Percentiles rank a stretch among this genome's conserved stretches.
Conservation (phyloP, 2,113 vertebrate genomes). For the Sigmodon hispidus region DNA sequence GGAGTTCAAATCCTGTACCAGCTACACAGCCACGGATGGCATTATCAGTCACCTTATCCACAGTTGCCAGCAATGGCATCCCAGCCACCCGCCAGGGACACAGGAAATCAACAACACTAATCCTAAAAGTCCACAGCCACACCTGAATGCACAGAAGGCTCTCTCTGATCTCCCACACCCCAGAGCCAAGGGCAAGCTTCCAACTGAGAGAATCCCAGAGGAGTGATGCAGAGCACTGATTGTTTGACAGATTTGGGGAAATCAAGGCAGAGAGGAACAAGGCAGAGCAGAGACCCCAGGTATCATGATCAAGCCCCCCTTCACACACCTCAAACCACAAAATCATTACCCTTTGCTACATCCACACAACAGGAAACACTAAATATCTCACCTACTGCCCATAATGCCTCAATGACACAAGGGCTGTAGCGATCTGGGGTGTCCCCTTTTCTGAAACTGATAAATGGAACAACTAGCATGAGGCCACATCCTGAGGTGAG, state of each 20-base stretch:
- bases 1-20: not conserved
- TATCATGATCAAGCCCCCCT: fast-evolving
- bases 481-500: not conserved
- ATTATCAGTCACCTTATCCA: not conserved
- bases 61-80: no score
- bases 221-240: not conserved
- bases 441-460: not conserved
- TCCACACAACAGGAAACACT: not conserved
- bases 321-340: not conserved
- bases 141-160: not conserved
- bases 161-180: not conserved
- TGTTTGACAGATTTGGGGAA: not conserved
- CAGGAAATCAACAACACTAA: not conserved
- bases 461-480: not conserved
- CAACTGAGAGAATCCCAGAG: not conserved
- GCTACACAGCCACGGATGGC: not conserved
- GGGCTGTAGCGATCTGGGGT: fast-evolving
- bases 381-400: not conserved
- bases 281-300: not conserved
- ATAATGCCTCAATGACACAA: fast-evolving
- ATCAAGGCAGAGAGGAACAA: not conserved
- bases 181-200: not conserved
- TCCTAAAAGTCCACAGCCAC: not conserved
- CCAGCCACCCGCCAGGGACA: not conserved
- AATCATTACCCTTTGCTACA: not conserved